Base-by-base conservation (phyloP, 1,140 invertebrate species). In the Whitmania pigra region DNA sequence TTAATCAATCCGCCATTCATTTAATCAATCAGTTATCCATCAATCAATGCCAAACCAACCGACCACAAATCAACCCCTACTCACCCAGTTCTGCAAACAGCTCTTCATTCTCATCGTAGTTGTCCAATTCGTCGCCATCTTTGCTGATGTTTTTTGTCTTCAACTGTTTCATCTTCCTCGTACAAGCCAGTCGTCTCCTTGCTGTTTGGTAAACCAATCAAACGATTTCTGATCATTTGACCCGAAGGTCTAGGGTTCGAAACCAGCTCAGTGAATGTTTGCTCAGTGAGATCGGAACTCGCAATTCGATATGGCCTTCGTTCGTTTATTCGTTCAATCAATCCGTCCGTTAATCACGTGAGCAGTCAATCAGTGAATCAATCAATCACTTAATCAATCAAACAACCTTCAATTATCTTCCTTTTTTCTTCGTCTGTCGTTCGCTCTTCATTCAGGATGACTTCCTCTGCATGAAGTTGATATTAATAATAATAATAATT, bases 371-470 rank as follows among this genome's bases (percentile, higher is more conserved):
- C 22, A 63, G 57, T 17, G 15, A 63, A 18, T 22, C 57, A 31
- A 63, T 3, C 22, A 63, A 18, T n/a, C n/a, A n/a, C n/a, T 63
- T 6, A 63, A 31, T 22, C 57, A 31, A 63, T 31, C 22, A 60
- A 60, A 6, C 5, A 63, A 94, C 93, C 92, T 90, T 99, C 95
- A 84, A 98, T 95, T 84, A 99, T 99, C 80, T 97, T 93, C 87
- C 93, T 89, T 84, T 96, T 97, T 83, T 98, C 95, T 84, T 97
- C 95, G 83, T 98, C 94, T 71, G 95, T 98, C 77, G 96, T 99
- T 84, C 94, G 88, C 82, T 98, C 96, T 87, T 99, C 96, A 63
- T 93, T 94, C 81, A 99, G 87, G 82, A 99, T 98, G 67, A 98
- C 95, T 87, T 99, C 96, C 88, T 99, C 96, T 94, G 87, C 31